Evolutionary conservation across 2,888 invertebrate genomes (phyloP).

Genomic region (Trichogramma evanescens): DNA sequence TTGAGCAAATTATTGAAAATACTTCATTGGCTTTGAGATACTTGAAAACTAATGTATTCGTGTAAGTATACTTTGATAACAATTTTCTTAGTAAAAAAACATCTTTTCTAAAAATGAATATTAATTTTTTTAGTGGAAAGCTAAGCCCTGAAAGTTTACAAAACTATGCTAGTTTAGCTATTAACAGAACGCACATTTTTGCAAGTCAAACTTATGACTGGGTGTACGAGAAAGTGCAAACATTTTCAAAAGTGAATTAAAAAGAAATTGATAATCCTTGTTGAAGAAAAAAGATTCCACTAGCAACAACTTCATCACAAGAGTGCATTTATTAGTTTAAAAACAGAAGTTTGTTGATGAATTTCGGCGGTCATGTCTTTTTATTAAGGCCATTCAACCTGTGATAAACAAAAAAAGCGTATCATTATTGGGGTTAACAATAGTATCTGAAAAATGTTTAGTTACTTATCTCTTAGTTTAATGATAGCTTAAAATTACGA

Average conservation of each 20-base stretch:
- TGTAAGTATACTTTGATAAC: constrained; percentile 57
- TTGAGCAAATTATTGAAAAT: constrained; percentile 34
- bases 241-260: constrained; percentile 63
- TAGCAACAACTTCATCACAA: constrained; percentile 26
- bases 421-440: constrained; percentile 23
- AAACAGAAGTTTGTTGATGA: constrained; percentile 26
- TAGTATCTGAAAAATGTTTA: constrained; percentile 22
- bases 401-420: constrained; percentile 38
- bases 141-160: constrained; percentile 72
- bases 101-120: constrained; percentile 8
- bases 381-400: constrained; percentile 39
- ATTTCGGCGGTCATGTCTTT: constrained; percentile 31
- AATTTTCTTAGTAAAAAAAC: neutral
- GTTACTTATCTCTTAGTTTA: constrained; percentile 14
- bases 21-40: constrained; percentile 48
- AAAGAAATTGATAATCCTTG: constrained; percentile 14
- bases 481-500: constrained; percentile 18
- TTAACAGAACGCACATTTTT: constrained; percentile 62
- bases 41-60: constrained; percentile 67
- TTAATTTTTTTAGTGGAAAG: constrained; percentile 55
- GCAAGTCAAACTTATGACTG: constrained; percentile 66
- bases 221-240: constrained; percentile 72
- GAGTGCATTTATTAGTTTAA: constrained; percentile 40
- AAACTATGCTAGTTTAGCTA: constrained; percentile 58
- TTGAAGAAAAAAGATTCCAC: constrained; percentile 14